Evolutionary conservation across 2,888 invertebrate species (phyloP), one percentile per base, ranked within the genome.

Genomic region (Epiblema foenella): DNA sequence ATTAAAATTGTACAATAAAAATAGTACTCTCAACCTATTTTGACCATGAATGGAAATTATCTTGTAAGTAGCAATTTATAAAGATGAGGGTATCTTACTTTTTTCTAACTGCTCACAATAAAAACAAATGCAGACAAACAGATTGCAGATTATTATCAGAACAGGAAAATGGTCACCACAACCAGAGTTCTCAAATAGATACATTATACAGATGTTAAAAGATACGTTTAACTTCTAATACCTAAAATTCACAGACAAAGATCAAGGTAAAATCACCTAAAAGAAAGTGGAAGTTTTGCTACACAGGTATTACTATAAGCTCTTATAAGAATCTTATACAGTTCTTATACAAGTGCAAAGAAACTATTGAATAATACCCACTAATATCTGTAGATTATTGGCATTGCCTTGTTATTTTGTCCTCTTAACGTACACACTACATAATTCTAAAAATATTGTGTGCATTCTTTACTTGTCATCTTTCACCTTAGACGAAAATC

Each of bases 381-480:
- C 58, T 74, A 73, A 69, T 68, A 74, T 73, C 73, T 68, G 80
- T 81, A 79, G 77, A 78, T 80, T 77, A 73, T 80, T 81, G 70
- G 72, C 76, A 82, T 85, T 88, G 88, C 86, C 87, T 87, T 84
- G 88, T 86, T 87, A 83, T 85, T 87, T 80, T 84, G 90, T 90
- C 89, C 89, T 90, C 86, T n/a, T 87, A 89, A 81, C 84, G 84
- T 84, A 82, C 86, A 88, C 91, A 86, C 89, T 88, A 89, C 87
- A 88, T 89, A 89, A 87, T 91, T 93, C 93, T 93, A 93, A 90
- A 93, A 93, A 93, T 93, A 93, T 93, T 92, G 85, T 90, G 82
- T 88, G 85, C 88, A 89, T 87, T 87, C 87, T 87, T 87, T 81
- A 76, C 85, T 89, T 91, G 91, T 89, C 91, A 90, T 88, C 89